Evolutionary conservation across 2,797 vertebrate species (phyloP).

Genomic region (Acanthopagrus latus): DNA sequence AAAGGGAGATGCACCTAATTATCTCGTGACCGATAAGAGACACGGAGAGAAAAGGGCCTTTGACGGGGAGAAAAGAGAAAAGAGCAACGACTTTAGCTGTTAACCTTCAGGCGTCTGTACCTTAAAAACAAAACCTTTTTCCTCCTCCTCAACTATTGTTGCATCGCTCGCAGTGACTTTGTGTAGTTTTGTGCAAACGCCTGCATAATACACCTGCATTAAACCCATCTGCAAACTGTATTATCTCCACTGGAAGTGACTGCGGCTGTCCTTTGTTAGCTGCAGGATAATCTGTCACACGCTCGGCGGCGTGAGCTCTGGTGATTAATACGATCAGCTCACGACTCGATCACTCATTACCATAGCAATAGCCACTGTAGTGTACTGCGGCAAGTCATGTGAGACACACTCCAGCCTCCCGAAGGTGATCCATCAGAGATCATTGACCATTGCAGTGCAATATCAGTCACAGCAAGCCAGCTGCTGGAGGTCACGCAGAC

Average conservation of each 20-base stretch:
- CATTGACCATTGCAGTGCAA: constrained; percentile 68
- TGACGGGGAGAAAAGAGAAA: constrained; percentile 26
- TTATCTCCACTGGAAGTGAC: constrained; percentile 68
- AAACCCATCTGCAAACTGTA: constrained; percentile 48
- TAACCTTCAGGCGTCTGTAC: constrained; percentile 46
- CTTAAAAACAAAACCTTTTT: constrained; percentile 10
- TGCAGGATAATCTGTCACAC: constrained; percentile 72
- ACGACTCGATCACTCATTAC: constrained; percentile 72
- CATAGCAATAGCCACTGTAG: constrained; percentile 62
- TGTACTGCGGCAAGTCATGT: constrained; percentile 32
- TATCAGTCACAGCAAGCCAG: constrained; percentile 53
- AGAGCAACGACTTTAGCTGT: constrained; percentile 13
- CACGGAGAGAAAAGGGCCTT: constrained; percentile 37
- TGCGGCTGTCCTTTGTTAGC: constrained; percentile 62
- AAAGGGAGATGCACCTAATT: constrained; percentile 49
- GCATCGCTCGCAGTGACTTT: constrained; percentile 32
- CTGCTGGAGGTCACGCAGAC: constrained; percentile 60
- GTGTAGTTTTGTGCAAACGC: background rate
- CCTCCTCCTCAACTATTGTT: constrained; percentile 1
- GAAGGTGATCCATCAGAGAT: constrained; percentile 82
- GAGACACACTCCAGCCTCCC: constrained; percentile 67
- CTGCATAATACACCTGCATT: constrained; percentile 40
- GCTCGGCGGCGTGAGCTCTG: constrained; percentile 37
- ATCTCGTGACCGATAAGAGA: constrained; percentile 49
- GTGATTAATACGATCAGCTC: constrained; percentile 80